Base-by-base conservation (phyloP, 1,140 invertebrate genomes). In the Drosophila nebulosa region DNA sequence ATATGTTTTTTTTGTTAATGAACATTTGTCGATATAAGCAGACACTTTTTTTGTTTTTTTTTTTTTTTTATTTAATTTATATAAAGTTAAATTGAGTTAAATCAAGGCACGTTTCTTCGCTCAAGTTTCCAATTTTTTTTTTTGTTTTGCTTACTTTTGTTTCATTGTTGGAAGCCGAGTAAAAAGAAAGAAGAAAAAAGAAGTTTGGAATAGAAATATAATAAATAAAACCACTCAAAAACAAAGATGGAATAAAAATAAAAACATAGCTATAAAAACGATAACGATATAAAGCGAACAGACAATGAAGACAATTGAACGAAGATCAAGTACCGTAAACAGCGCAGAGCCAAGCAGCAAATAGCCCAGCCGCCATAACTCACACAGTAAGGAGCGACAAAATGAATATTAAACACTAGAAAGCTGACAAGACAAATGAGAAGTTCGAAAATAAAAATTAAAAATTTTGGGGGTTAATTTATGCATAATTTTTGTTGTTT, bases 281-380 rank as follows among this genome's bases (percentile, higher is more conserved):
- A 80, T 85, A 85, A 79, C 78, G 74, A 86, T 80, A 72, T 70
- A 78, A 78, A 72, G 64, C 69, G 77, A 77, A 65, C 65, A 76
- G 72, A 77, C 61, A 50, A 61, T 65, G 64, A 76, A 62, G 74
- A 69, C 55, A 62, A 26, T 46, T 59, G 18, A 12, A 35, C 26
- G 46, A 56, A n/a, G 26, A 61, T 30, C 46, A 32, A 75, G 21
- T 69, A 69, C 73, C 58, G 73, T 76, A 64, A 76, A 39, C 65
- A 52, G 50, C 53, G 50, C 57, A 72, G 64, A 74, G 65, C 69
- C 78, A 63, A 74, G 67, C 68, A 70, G 35, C 46, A 75, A 79
- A 84, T 85, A 84, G 80, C 67, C 69, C 69, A 69, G 36, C 67
- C 56, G 72, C 51, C 74, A 60, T 66, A 59, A 69, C 73, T 75